These are phyloP conservation scores for Rambutsinella grinnellia DNA, from an alignment of 2,888 invertebrate species.

Conservation along the genomic window DNA sequence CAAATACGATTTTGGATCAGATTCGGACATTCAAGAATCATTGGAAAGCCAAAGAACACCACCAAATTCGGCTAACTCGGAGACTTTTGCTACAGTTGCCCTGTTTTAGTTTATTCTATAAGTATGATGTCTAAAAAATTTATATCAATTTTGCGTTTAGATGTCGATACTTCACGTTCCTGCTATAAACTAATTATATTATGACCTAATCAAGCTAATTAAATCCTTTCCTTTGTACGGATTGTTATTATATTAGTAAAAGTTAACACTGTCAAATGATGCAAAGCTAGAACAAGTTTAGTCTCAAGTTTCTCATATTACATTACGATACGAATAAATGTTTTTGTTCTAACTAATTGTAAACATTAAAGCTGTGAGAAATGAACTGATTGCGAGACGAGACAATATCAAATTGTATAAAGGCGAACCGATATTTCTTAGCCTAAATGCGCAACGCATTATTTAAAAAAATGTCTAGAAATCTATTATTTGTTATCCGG, in stretches of 20 bases:
- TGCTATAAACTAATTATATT: too few relatives aligned
- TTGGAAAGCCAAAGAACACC: slow-evolving; percentile 25
- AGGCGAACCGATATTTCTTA: neutral
- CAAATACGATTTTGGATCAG: slow-evolving; percentile 61
- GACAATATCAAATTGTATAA: neutral
- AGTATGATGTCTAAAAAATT: neutral
- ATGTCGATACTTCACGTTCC: too few relatives aligned
- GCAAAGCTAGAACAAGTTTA: neutral
- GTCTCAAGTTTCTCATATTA: neutral
- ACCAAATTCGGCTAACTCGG: slow-evolving; percentile 29
- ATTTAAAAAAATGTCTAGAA: neutral
- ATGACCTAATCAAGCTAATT: too few relatives aligned
- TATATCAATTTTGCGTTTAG: neutral
- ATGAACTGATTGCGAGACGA: neutral
- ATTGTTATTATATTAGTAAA: neutral
- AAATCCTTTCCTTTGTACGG: neutral
- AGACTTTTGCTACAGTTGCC: slow-evolving; percentile 27
- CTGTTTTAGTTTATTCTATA: slow-evolving; percentile 5
- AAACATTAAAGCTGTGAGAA: neutral
- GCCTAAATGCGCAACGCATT: neutral
- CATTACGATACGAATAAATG: neutral
- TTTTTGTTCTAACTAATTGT: too few relatives aligned
- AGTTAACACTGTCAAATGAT: neutral
- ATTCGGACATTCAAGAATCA: slow-evolving; percentile 32
- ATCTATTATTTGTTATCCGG: neutral